Evolutionary conservation across 1,140 invertebrate genomes (phyloP).

Genomic region (Drosophila albomicans): DNA sequence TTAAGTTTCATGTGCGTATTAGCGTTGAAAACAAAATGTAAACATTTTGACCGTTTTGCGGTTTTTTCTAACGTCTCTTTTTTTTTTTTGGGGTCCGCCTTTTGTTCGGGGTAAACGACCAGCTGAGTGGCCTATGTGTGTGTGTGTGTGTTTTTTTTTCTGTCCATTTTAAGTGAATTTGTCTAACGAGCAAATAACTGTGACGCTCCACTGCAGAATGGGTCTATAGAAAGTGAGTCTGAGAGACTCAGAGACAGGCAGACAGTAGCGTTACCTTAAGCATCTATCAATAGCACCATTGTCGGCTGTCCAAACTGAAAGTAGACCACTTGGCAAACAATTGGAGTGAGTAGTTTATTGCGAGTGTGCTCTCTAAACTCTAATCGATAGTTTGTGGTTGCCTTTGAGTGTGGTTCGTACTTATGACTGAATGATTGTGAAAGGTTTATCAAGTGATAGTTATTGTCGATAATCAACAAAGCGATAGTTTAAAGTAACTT

Average conservation of each 20-base stretch:
- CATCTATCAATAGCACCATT: conserved; percentile 4
- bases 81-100: conserved; percentile 17
- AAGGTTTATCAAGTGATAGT: not conserved
- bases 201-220: conserved; percentile 31
- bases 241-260: not conserved
- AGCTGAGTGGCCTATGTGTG: conserved; percentile 34
- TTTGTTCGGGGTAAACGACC: conserved; percentile 71
- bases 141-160: conserved; percentile 8
- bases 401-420: not conserved
- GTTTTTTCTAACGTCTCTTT: conserved; percentile 19
- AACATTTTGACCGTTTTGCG: conserved; percentile 71
- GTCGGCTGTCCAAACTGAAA: conserved; percentile 5
- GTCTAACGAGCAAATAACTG: conserved; percentile 32
- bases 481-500: too few species aligned
- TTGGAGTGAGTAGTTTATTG: not conserved
- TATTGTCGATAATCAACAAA: too few species aligned
- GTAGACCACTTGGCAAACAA: conserved; percentile 5
- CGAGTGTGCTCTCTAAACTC: not conserved
- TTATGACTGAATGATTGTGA: not conserved
- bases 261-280: conserved; percentile 7
- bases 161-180: conserved; percentile 46
- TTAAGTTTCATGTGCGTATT: conserved; percentile 65
- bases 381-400: conserved; percentile 4
- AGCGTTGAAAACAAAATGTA: conserved; percentile 72
- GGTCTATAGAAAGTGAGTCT: conserved; percentile 43